Conservation (phyloP, 2,797 vertebrate species). For the Cephalopachus bancanus region DNA sequence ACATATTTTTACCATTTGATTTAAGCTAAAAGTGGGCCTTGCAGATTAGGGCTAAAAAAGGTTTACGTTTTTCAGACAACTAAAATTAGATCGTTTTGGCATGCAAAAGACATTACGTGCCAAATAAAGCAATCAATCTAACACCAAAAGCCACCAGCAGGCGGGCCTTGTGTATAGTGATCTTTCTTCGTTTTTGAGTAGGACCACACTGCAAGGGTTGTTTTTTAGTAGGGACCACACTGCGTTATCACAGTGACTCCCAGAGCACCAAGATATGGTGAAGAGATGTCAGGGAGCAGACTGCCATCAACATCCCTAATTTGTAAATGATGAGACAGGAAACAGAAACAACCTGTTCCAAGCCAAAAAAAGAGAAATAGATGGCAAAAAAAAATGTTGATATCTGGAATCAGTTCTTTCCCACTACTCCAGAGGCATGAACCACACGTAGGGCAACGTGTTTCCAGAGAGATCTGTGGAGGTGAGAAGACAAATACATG, state of each 20-base stretch:
- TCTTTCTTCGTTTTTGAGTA: background rate
- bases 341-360: slow-evolving; percentile 19
- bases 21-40: slow-evolving; percentile 62
- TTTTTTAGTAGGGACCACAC: background rate
- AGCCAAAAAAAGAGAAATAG: slow-evolving; percentile 36
- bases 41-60: slow-evolving; percentile 46
- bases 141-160: background rate
- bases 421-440: background rate
- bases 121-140: slow-evolving; percentile 63
- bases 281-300: background rate
- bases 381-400: background rate
- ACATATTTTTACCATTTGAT: slow-evolving; percentile 57
- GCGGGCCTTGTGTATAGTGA: background rate
- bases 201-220: too few species aligned
- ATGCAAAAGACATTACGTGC: slow-evolving; percentile 29
- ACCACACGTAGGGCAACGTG: rapidly evolving
- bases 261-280: background rate
- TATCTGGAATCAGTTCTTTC: background rate
- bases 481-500: background rate
- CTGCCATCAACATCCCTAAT: background rate
- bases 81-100: slow-evolving; percentile 63
- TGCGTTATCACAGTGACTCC: background rate
- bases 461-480: background rate
- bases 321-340: slow-evolving; percentile 32
- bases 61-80: slow-evolving; percentile 63